Conservation (phyloP, 2,888 invertebrate species). For the Xanthia icteritia region DNA sequence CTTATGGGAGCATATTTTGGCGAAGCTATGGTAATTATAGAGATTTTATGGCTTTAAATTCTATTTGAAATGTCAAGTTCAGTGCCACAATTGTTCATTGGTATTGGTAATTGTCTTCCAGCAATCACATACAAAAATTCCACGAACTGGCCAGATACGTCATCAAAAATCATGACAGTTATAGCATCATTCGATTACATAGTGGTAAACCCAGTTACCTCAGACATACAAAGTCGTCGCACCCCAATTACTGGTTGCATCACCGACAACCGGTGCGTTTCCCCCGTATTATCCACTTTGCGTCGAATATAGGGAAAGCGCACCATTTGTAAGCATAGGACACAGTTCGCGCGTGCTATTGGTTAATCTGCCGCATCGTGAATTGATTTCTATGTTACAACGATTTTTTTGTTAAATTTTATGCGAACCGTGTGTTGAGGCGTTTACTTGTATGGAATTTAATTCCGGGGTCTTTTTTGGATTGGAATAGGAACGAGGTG, state of each 20-base stretch:
- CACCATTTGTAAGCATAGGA: conserved; percentile 48
- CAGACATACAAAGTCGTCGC: conserved; percentile 46
- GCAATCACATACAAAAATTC: not conserved
- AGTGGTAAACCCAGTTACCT: conserved; percentile 48
- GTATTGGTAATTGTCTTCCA: not conserved
- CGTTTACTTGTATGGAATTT: conserved; percentile 42
- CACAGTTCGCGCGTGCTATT: conserved; percentile 31
- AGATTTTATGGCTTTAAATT: not conserved
- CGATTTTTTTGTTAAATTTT: conserved; percentile 19
- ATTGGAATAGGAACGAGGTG: not conserved
- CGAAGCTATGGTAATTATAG: not conserved
- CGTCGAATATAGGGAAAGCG: conserved; percentile 42
- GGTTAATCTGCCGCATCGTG: conserved; percentile 35
- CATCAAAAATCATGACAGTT: not conserved
- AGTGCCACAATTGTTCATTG: not conserved
- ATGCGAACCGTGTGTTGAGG: conserved; percentile 34
- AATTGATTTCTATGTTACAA: conserved; percentile 51
- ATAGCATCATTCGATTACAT: conserved; percentile 15
- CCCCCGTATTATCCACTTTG: conserved; percentile 45
- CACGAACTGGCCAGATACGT: not conserved
- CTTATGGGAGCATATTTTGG: not conserved
- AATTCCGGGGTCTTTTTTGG: conserved; percentile 19
- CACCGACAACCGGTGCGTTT: conserved; percentile 52
- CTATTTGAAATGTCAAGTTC: not conserved
- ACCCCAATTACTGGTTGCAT: conserved; percentile 57